Base-by-base conservation (phyloP, 2,797 vertebrate species). In the Cichlasoma orientale region DNA sequence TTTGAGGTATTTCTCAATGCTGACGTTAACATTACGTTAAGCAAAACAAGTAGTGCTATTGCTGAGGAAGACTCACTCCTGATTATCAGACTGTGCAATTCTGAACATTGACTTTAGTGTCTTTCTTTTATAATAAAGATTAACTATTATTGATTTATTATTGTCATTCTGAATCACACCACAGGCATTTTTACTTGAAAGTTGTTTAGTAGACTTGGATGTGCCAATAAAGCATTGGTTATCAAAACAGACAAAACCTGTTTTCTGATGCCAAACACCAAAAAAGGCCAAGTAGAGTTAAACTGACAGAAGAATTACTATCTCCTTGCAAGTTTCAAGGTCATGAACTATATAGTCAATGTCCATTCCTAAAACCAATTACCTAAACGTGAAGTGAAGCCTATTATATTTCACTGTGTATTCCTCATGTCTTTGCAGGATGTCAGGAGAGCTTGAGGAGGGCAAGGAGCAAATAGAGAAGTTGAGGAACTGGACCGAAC, bases 401-500 rank as follows among this genome's bases (percentile, higher is more conserved):
- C 36, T 27, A 3, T 9, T 27, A 10, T 4, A 19, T 53, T 50
- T 33, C 4, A 75, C 36, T 18, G 54, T 11, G 36, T 59, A 7
- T 72, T 54, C 14, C 7, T 74, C 21, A 4, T 68, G n/a, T 44
- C 18, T 70, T 70, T 84, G 27, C 86, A 97, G 97, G 89, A 87
- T 94, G 83, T 94, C 86, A 53, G 81, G 59, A 23, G 73, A 90
- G 47, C 74, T 96, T 56, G 94, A 80, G 72, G 86, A 94, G 54
- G 53, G 95, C 27, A 94, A 85, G 38, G 92, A 94, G 69, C 94
- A 96, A 90, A 52, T 90, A 1, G 86, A 92, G 54, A 92, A 78
- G 7, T 90, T 96, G 74, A 92, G 70, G 61, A 95, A 88, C 74
- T 94, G 95, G 95, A 90, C 87, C 25, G 95, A 96, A 79, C 87